Evolutionary conservation across 2,888 invertebrate species (phyloP), one percentile per base, ranked within the genome.

Genomic region (Euproctis similis): DNA sequence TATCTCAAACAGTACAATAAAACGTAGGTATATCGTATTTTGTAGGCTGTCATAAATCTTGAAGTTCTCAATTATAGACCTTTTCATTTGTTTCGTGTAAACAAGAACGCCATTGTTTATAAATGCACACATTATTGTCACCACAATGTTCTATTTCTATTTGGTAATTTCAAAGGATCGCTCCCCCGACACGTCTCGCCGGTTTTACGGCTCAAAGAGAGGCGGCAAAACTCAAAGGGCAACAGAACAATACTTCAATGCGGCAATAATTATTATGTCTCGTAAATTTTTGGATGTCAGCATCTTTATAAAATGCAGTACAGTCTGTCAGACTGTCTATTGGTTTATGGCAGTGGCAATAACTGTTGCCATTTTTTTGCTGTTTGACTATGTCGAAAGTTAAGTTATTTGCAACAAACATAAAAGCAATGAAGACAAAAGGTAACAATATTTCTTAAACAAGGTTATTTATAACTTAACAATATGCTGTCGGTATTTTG

Each of bases 191-290:
- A 6, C 12, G 30, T 8, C 12, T 21, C 57, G 53, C 58, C 42
- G 4, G 12, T 28, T 54, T 51, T 30, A 17, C 51, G 47, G 68
- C 74, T 56, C 39, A 21, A 42, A 49, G 30, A 34, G 38, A 47
- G 67, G 59, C 78, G 80, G 77, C 59, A 45, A 56, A 60, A 57
- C 57, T 68, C 59, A 64, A 74, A 76, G 67, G 63, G 60, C 59
- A 66, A 68, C 66, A 69, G 73, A 71, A 78, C 81, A 76, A 77
- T 74, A 62, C 62, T 57, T 42, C 72, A 76, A 62, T 71, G 70
- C 64, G 52, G 57, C 51, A 55, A 65, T 76, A 77, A 78, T 76
- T 67, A 80, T 66, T 64, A 58, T 54, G 63, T 62, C 73, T 76
- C 78, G 76, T 75, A 55, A 53, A 57, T 52, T 59, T 59, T 60